Base-by-base conservation (phyloP, 2,113 vertebrate genomes). In the Calypte anna region DNA sequence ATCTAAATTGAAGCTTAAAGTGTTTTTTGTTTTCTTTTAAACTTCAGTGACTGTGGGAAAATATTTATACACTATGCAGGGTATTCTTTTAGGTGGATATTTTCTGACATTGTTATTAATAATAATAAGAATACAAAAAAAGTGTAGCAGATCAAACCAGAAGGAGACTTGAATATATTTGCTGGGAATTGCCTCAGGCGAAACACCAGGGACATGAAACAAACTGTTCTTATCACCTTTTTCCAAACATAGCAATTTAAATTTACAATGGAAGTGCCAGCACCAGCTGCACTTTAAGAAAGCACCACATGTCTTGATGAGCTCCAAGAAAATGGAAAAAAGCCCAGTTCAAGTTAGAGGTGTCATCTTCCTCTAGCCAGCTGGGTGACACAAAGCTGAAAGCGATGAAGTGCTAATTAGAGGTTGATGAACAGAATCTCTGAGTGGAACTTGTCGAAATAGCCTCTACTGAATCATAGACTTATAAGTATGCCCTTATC, bases 401-500 rank as follows among this genome's bases (percentile, higher is more conserved):
- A 98, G 95, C 93, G 95, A 96, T 93, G 91, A 98, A 97, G 98
- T 98, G 98, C 96, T 98, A 98, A 99, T 98, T 98, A 98, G 97
- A 96, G 94, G 97, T 86, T 96, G 90, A 97, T 96, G 96, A 98
- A 97, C 95, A 97, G 88, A 98, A 97, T 94, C 92, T 97, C 94
- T 25, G 91, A 69, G 94, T 91, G 96, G 95, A 98, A 98, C 90
- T 96, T 96, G 77, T 69, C 92, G 91, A 95, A 95, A 97, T 94
- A 93, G 94, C 96, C 96, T 96, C 96, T 50, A 69, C 96, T 92
- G 92, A 96, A 97, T 70, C 92, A 82, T 15, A 90, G 91, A 91
- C 96, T 94, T 95, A 80, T 84, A 95, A 96, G 91, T 75, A 86
- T 63, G 91, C 91, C 88, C 92, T 91, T 94, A 97, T 90, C 81